Conservation (phyloP, 2,113 vertebrate species). For the Barnardius zonarius region DNA sequence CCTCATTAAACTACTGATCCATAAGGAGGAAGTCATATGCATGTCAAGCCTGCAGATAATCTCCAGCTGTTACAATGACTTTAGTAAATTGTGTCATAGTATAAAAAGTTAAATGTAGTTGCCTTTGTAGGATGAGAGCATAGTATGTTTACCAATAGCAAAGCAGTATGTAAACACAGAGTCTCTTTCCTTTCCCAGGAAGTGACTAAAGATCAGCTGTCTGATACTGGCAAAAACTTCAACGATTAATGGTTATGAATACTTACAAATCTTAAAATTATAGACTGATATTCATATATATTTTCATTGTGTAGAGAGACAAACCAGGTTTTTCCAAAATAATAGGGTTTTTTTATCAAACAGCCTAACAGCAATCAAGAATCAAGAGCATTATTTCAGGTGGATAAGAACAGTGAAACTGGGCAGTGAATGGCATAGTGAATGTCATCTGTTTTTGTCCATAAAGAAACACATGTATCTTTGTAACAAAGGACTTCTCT, state of each 20-base stretch:
- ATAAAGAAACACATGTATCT: accelerated
- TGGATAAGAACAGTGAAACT: not conserved
- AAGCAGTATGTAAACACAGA: accelerated
- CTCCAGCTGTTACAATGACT: not conserved
- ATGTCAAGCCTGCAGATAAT: not conserved
- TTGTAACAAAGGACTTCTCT: not conserved
- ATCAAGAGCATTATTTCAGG: not conserved
- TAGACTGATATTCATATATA: not conserved
- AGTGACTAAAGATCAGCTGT: not conserved
- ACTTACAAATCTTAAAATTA: not conserved
- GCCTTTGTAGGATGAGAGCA: not conserved
- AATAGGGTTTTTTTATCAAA: not conserved
- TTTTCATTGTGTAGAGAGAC: not conserved
- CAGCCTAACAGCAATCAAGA: not conserved
- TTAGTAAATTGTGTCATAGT: not conserved
- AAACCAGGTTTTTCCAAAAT: not conserved
- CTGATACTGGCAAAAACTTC: not conserved
- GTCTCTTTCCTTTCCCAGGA: not conserved
- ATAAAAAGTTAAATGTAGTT: not conserved
- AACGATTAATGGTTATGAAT: not conserved
- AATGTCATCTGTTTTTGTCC: not conserved
- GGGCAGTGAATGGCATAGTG: not conserved
- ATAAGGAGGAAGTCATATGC: not conserved
- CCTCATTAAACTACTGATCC: not conserved
- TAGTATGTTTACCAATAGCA: not conserved